These are phyloP conservation scores for Oryzaephilus surinamensis DNA, from an alignment of 1,140 invertebrate species.

Conservation along the genomic window DNA sequence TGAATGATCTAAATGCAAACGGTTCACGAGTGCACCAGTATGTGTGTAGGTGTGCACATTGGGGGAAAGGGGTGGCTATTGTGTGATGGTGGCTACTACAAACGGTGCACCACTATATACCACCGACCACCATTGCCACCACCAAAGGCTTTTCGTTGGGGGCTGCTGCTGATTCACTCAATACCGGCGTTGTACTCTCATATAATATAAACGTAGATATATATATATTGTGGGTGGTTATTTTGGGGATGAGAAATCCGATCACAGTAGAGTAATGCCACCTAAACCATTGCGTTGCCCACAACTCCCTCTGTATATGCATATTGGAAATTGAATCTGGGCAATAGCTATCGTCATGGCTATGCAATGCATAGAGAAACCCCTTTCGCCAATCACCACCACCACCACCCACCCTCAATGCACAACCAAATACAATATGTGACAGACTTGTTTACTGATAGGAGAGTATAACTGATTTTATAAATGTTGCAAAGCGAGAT, in stretches of 20 bases:
- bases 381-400: constrained; percentile 17
- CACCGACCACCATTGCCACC: no score
- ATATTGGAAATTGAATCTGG: constrained; percentile 35
- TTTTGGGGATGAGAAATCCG: constrained; percentile 17
- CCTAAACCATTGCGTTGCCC: constrained; percentile 18
- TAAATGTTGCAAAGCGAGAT: no score
- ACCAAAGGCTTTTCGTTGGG: no score
- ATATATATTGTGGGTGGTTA: no score
- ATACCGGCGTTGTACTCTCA: no score
- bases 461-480: no score
- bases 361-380: constrained; percentile 24
- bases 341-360: constrained; percentile 26
- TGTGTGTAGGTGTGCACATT: constrained; percentile 14
- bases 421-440: constrained; percentile 26
- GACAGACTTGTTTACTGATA: constrained; percentile 31
- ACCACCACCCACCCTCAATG: constrained; percentile 11
- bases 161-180: no score
- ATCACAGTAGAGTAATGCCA: constrained; percentile 19
- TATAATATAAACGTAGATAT: no score
- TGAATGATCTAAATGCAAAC: constrained; percentile 17
- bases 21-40: no score
- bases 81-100: constrained; percentile 7
- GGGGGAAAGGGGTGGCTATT: constrained; percentile 11
- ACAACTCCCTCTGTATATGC: constrained; percentile 22
- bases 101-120: no score